A percentile compares a stretch with the other conserved stretches of the same genome.
Evolutionary conservation across 2,888 invertebrate species (phyloP).

Genomic region (Dryobotodes eremita): DNA sequence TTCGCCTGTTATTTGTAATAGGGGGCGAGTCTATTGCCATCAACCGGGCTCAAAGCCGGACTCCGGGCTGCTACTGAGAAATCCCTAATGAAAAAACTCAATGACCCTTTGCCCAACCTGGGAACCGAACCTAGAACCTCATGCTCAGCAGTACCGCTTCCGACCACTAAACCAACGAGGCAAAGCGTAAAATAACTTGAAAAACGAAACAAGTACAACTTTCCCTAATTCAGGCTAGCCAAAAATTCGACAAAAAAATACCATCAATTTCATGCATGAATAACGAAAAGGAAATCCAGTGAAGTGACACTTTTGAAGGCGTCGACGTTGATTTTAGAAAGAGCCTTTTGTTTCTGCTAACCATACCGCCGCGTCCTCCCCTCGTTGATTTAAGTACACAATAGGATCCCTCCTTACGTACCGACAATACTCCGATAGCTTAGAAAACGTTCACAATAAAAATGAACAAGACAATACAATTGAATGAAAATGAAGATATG

Average conservation of each 20-base stretch:
- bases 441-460: conserved; percentile 86
- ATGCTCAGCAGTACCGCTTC: no score
- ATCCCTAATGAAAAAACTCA: no score
- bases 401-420: conserved; percentile 80
- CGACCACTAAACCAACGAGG: no score
- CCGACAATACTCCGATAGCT: conserved; percentile 85
- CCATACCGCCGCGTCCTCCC: conserved; percentile 76
- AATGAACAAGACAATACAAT: conserved; percentile 83
- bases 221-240: conserved; percentile 16
- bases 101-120: no score
- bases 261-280: conserved; percentile 68
- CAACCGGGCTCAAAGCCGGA: no score
- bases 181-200: conserved; percentile 4
- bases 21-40: no score
- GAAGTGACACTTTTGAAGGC: conserved; percentile 82
- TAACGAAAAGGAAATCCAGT: conserved; percentile 75
- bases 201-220: conserved; percentile 24
- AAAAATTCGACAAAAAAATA: conserved; percentile 57
- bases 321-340: conserved; percentile 81
- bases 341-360: conserved; percentile 84
- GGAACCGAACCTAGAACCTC: no score
- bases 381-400: conserved; percentile 86
- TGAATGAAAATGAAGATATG: conserved; percentile 83
- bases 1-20: no score
- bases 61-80: no score